phyloP scores from a whole-genome alignment of 1,140 invertebrate species.

The Drosophila rufa region DNA sequence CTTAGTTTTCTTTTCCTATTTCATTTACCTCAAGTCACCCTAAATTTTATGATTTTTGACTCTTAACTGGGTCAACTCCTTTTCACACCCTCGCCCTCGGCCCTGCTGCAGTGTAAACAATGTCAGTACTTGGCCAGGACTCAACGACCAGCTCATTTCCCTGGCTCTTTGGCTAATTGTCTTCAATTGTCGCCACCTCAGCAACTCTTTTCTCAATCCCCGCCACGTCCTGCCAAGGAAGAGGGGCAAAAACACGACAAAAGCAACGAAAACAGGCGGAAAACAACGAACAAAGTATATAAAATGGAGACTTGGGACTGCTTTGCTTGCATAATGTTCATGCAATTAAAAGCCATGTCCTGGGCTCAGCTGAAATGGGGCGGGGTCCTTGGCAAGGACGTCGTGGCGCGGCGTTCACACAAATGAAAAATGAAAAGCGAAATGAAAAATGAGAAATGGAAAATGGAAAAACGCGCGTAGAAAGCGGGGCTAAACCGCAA shows the following conservation, averaged over 20 bases:
- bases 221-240: slow-evolving; percentile 4
- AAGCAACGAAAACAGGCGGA: slow-evolving; percentile 22
- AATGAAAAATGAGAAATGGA: slow-evolving; percentile 51
- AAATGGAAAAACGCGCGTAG: slow-evolving; percentile 28
- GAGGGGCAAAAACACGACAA: slow-evolving; percentile 7
- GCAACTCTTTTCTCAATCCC: slow-evolving; percentile 34
- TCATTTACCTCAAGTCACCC: neutral
- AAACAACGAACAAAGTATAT: slow-evolving; percentile 51
- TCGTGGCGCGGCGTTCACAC: slow-evolving; percentile 10
- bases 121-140: slow-evolving; percentile 33
- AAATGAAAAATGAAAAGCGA: slow-evolving; percentile 62
- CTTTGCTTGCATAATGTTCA: slow-evolving; percentile 74
- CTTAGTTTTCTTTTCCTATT: neutral
- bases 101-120: slow-evolving; percentile 26
- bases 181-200: slow-evolving; percentile 67
- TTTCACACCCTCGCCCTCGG: neutral
- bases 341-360: slow-evolving; percentile 76
- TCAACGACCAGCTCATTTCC: slow-evolving; percentile 60
- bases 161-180: slow-evolving; percentile 76
- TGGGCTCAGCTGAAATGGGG: slow-evolving; percentile 24
- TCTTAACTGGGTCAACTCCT: slow-evolving; percentile 35
- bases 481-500: slow-evolving; percentile 44
- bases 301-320: slow-evolving; percentile 60
- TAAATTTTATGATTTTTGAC: slow-evolving; percentile 8
- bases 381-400: slow-evolving; percentile 50